These are phyloP conservation scores for Tridacna crocea DNA, from an alignment of 2,888 invertebrate species.

Conservation along the genomic window DNA sequence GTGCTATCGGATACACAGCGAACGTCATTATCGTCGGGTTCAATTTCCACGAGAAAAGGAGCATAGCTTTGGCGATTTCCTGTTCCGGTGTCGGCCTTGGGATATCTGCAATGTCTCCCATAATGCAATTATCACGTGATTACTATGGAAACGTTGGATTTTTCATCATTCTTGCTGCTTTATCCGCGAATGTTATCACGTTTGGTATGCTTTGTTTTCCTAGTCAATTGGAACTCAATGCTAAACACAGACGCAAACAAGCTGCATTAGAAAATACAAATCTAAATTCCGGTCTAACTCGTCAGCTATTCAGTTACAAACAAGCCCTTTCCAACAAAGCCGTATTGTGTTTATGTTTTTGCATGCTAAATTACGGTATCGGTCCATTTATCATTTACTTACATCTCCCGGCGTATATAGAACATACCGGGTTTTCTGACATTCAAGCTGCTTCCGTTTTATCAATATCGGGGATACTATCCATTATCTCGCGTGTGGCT, in stretches of 20 bases:
- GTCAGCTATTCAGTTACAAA: slow-evolving; percentile 19
- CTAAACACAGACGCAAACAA: slow-evolving; percentile 25
- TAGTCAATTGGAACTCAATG: slow-evolving; percentile 38
- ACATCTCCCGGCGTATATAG: slow-evolving; percentile 41
- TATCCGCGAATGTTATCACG: slow-evolving; percentile 38
- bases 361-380: slow-evolving; percentile 44
- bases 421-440: slow-evolving; percentile 36
- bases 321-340: slow-evolving; percentile 37
- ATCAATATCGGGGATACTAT: slow-evolving; percentile 37
- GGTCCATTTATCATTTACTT: slow-evolving; percentile 42
- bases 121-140: slow-evolving; percentile 42
- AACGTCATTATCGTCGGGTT: slow-evolving; percentile 49
- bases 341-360: slow-evolving; percentile 35
- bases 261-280: slow-evolving; percentile 6
- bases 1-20: slow-evolving; percentile 50
- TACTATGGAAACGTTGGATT: slow-evolving; percentile 50
- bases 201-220: slow-evolving; percentile 51
- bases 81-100: slow-evolving; percentile 43
- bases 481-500: slow-evolving; percentile 34
- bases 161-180: slow-evolving; percentile 47
- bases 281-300: slow-evolving; percentile 4
- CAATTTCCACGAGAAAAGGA: slow-evolving; percentile 45
- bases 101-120: slow-evolving; percentile 42
- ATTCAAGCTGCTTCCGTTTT: slow-evolving; percentile 43
- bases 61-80: slow-evolving; percentile 47